Evolutionary conservation across 2,797 vertebrate species (phyloP), one percentile per base, ranked within the genome.

Genomic region (Podarcis siculus): DNA sequence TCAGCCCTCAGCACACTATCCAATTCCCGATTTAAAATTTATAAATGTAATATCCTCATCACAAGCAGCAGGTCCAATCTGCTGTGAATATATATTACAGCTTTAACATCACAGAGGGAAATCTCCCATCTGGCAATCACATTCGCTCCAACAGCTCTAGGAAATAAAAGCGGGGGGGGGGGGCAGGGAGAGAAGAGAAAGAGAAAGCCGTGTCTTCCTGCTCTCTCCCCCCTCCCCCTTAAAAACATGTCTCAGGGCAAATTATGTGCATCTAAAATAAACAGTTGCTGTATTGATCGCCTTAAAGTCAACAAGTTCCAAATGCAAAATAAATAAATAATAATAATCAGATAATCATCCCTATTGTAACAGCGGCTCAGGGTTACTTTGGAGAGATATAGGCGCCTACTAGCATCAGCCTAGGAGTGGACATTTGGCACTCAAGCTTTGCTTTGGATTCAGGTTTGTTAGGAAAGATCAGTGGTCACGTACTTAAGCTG

Each of bases 31-130:
- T 98, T 98, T 97, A 97, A 98, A 97, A 98, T 98, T 97, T 98
- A 97, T 97, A 98, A 98, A 98, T 97, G 97, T 97, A 97, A 97
- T 97, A 98, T 97, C 97, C 97, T 97, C 96, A 96, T 97, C 97
- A 98, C 97, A 97, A 97, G 96, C 97, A 96, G 96, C 97, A 97
- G 97, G 97, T 96, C 97, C 97, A 98, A 97, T 98, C 97, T 97
- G 97, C 97, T 98, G 97, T 97, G 97, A 97, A 98, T 98, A 98
- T 98, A 98, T 98, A 98, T 98, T 98, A 98, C 97, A 97, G 97
- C 97, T 97, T 98, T 97, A 98, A 97, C 97, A 97, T 97, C 97
- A 97, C 97, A 97, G 96, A 97, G 97, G 97, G 97, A 97, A 98
- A 97, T 97, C 96, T 97, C 96, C 97, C 97, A 98, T 98, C 97